Base-by-base conservation (phyloP, 2,797 vertebrate species). In the Coranthus polyacanthus region DNA sequence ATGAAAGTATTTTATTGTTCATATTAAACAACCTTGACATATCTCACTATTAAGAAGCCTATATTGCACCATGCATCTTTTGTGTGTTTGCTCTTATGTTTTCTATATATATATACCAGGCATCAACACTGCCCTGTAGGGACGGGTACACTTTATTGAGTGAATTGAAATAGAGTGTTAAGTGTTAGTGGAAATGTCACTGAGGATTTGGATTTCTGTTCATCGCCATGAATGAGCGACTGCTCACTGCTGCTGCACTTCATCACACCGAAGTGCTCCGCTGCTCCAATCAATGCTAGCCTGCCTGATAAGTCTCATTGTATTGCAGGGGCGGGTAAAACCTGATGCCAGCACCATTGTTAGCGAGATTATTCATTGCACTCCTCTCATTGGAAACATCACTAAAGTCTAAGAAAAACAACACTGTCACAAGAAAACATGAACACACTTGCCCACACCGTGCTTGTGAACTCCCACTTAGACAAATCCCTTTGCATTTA, bases 151-250 rank as follows among this genome's bases (percentile, higher is more conserved):
- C 63, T 74, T 78, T 81, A 88, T 81, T 73, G 82, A 81, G 46
- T 67, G 77, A 75, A 81, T 34, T 79, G 70, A 75, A 85, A 79
- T 62, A 61, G 66, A 72, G 78, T 63, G 73, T 77, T 82, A 84
- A 79, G 73, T 75, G 68, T 79, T 73, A 58, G 67, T 50, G 64
- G 72, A 83, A 78, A 82, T 80, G 84, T 83, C 85, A 79, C 62
- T 37, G 56, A 74, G 55, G 66, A 37, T 85, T 81, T 85, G 75
- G 65, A 79, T 82, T 77, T 46, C 75, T 63, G 77, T 81, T 86
- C 75, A 53, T 62, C 53, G 57, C 64, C 66, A 24, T 75, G 69
- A 86, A 73, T 81, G 72, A 89, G 38, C 64, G 82, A 80, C 79
- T 73, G 77, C 81, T 72, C 51, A 7, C 68, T 41, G 71, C 70